phyloP scores from a whole-genome alignment of 2,113 vertebrate species.

The Cyprinus carpio region DNA sequence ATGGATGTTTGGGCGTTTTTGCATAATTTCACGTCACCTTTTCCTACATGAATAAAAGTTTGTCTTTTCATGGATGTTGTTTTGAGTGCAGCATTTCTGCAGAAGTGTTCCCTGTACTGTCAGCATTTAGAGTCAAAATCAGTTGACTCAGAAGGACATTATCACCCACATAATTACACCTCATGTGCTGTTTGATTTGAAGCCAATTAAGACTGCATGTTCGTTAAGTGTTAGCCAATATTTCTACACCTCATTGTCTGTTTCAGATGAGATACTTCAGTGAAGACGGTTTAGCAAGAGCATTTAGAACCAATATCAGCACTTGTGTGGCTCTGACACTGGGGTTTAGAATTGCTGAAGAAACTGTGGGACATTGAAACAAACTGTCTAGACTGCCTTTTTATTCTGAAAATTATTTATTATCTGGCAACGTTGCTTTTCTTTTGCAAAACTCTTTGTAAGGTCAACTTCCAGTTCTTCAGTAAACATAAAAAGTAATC shows the following conservation, averaged over 20 bases:
- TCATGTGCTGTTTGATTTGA: conserved; percentile 1
- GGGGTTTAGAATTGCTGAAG: background rate
- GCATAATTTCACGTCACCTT: too few relatives aligned
- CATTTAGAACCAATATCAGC: background rate
- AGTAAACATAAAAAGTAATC: background rate
- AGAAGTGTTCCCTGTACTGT: background rate
- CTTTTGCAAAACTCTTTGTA: background rate
- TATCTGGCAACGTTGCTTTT: background rate
- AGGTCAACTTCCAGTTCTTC: background rate
- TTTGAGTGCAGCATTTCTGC: background rate
- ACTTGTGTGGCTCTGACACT: background rate
- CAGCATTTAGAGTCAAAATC: background rate
- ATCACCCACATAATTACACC: background rate
- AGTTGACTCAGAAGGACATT: background rate
- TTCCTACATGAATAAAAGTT: background rate
- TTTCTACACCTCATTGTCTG: background rate
- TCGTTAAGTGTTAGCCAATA: conserved; percentile 8
- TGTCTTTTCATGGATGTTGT: background rate
- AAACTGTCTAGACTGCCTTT: conserved; percentile 9
- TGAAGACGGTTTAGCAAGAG: background rate
- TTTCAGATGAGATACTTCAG: background rate
- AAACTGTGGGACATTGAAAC: background rate
- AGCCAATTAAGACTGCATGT: background rate
- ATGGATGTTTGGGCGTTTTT: background rate
- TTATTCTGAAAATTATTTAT: conserved; percentile 29